Evolutionary conservation across 2,113 vertebrate species (phyloP).

Genomic region (Odocoileus virginianus): DNA sequence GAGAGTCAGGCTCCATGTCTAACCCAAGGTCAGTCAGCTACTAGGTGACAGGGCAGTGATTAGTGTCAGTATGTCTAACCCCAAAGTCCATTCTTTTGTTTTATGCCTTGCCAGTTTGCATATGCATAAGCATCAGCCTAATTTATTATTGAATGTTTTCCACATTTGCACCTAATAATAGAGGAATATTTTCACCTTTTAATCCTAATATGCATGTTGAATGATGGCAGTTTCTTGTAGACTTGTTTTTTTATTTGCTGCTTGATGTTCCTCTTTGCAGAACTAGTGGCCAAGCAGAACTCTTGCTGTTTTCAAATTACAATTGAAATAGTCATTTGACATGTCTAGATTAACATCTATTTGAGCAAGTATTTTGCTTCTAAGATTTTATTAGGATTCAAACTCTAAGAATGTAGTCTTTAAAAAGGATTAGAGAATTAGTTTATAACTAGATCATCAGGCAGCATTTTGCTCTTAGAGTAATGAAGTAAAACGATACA

Average conservation of each 20-base stretch:
- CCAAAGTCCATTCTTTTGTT: neutral
- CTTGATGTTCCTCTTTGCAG: neutral
- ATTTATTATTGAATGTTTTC: neutral
- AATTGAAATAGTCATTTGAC: neutral
- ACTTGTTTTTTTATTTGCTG: neutral
- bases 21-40: neutral
- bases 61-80: neutral
- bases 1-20: neutral
- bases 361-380: conserved; percentile 15
- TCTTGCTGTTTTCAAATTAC: neutral
- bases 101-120: neutral
- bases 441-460: neutral
- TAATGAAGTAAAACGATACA: neutral
- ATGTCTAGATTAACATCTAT: neutral
- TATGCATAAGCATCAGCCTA: neutral
- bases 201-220: neutral
- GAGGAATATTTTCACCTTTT: neutral
- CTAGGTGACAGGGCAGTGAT: neutral
- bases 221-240: neutral
- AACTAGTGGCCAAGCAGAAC: neutral
- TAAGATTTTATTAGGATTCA: neutral
- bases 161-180: neutral
- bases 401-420: neutral
- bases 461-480: neutral
- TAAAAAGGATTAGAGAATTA: neutral